Evolutionary conservation across 1,140 invertebrate species (phyloP), one percentile per base, ranked within the genome.

Genomic region (Brachionus paranguensis): DNA sequence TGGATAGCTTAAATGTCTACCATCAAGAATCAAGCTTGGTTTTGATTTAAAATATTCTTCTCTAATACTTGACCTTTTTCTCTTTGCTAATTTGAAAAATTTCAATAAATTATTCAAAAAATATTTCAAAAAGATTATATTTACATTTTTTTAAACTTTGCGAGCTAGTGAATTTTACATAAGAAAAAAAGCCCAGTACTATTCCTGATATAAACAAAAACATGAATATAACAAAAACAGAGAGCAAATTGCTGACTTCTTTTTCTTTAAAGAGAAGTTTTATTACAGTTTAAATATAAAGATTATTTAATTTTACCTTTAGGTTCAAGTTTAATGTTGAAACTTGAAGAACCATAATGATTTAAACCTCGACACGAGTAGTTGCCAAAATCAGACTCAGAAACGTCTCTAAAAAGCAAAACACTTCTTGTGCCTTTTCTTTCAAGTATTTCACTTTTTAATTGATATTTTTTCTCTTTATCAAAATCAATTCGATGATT

Each of bases 171-270:
- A 81, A 81, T 68, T 81, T 81, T 11, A 81, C n/a, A 47, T 64
- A 81, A 12, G 53, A 53, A 24, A 81, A 81, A 81, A 81, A 81
- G 27, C 53, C 53, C 3, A 81, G 53, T 24, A 81, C 45, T 41
- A 60, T 68, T 60, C 78, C 64, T 43, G 53, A 45, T 47, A 64
- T 45, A 37, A 81, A 81, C 53, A 81, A 60, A 81, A 81, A 81
- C 37, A 81, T 37, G 43, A 81, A 81, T 37, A 81, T 24, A 45
- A 81, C 53, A 45, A 68, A 45, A 17, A 81, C 24, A 11, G 78
- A 81, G 0, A 81, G 33, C 53, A 47, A 24, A 17, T 64, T 81
- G 24, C 41, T 45, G 14, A 81, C 24, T 64, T 81, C 53, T 43
- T 60, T 81, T 68, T 41, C 53, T 79, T 24, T 10, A 55, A 55